phyloP scores from a whole-genome alignment of 1,140 invertebrate species.

The Drosophila rhopaloa region DNA sequence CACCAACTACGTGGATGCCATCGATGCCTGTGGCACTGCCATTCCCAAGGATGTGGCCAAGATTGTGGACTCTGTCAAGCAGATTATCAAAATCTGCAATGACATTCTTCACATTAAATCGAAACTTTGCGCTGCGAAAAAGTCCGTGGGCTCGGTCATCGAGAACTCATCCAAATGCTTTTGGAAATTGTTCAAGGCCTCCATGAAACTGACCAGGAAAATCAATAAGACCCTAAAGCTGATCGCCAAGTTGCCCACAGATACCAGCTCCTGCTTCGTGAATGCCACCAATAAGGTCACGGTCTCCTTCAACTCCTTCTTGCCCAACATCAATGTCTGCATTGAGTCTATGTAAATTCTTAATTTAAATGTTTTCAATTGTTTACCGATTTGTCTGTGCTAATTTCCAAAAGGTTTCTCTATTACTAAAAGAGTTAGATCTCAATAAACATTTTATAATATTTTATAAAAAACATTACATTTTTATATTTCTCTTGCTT shows the following conservation, averaged over 20 bases:
- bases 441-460: too few relatives aligned
- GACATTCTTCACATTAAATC: constrained; percentile 43
- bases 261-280: constrained; percentile 45
- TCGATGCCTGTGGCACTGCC: constrained; percentile 47
- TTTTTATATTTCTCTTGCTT: too few relatives aligned
- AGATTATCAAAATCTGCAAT: constrained; percentile 50
- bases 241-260: constrained; percentile 32
- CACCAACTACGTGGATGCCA: constrained; percentile 50
- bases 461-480: too few relatives aligned
- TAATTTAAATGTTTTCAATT: not conserved
- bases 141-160: not conserved
- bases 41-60: constrained; percentile 61
- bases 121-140: constrained; percentile 29
- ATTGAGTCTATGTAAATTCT: constrained; percentile 24
- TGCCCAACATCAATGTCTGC: constrained; percentile 46
- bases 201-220: constrained; percentile 27
- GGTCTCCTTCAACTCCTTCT: constrained; percentile 32
- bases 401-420: too few relatives aligned
- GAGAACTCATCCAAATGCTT: constrained; percentile 27
- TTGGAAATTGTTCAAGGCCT: constrained; percentile 29
- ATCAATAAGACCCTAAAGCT: constrained; percentile 35
- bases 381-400: too few relatives aligned
- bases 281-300: constrained; percentile 41
- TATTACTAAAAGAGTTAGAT: too few relatives aligned
- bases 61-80: constrained; percentile 48